Base-by-base conservation (phyloP, 2,113 vertebrate genomes). In the Lasiurus cinereus region DNA sequence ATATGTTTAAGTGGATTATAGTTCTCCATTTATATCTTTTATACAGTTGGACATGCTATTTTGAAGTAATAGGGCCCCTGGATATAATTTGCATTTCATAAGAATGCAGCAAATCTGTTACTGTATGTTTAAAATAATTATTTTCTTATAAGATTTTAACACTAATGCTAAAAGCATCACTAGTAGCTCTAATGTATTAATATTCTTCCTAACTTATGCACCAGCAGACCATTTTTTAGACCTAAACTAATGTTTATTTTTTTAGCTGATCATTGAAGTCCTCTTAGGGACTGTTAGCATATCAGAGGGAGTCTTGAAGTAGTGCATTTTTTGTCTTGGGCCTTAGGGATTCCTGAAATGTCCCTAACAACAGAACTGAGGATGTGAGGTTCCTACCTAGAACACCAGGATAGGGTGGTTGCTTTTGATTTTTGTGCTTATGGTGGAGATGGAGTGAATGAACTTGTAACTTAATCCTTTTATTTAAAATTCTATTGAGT, bases 11-110 rank as follows among this genome's bases (percentile, higher is more conserved):
- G 93, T 95, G 80, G 36, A 93, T 96, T 97, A 88, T 93, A 92
- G 88, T 89, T 96, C 88, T 95, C 54, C 73, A 91, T 97, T 96
- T 97, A 94, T 69, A 94, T 96, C 88, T 96, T 91, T 95, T 96
- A 94, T 90, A 92, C 96, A 96, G 90, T 95, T 96, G 85, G 94
- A 94, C 82, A 95, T 90, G 84, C 79, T 95, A 29, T 96, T 64
- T 88, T 93, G 88, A 69, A 1, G 77, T 91, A 92, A 93, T 90
- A 80, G 76, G 72, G 72, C 95, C 88, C 74, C 43, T 97, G 88
- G 95, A 88, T 96, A 88, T 94, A 93, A 96, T 97, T 97, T 97
- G 67, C 95, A 96, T 97, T 96, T 95, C 80, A 90, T 94, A 95
- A 95, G 92, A 94, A 85, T 90, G 56, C 22, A 70, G 77, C 48